A percentile compares a stretch with the other conserved stretches of the same genome.
Evolutionary conservation across 2,113 vertebrate genomes (phyloP).

Genomic region (Cinclus cinclus): DNA sequence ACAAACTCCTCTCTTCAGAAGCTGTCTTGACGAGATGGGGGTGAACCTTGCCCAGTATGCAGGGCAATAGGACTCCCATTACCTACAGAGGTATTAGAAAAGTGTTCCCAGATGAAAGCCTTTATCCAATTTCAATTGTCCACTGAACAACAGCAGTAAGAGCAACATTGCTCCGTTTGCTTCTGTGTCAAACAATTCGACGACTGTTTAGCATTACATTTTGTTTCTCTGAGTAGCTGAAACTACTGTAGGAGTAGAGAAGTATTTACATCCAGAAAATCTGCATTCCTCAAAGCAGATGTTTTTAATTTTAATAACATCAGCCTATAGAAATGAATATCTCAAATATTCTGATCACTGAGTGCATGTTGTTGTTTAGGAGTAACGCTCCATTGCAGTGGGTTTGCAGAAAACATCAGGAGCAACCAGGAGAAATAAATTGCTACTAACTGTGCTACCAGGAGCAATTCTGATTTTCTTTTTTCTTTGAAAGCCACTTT

Average conservation of each 20-base stretch:
- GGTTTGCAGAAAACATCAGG: slow-evolving; percentile 38
- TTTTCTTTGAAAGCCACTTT: slow-evolving; percentile 7
- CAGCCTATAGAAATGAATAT: slow-evolving; percentile 63
- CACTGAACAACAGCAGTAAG: slow-evolving; percentile 68
- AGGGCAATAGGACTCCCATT: slow-evolving; percentile 43
- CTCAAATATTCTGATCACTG: slow-evolving; percentile 57
- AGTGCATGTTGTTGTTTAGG: slow-evolving; percentile 8
- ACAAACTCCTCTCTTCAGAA: not conserved
- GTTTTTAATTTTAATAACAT: slow-evolving; percentile 72
- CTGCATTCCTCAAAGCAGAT: slow-evolving; percentile 69
- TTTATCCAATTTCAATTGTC: slow-evolving; percentile 76
- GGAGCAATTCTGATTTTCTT: not conserved
- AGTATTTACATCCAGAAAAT: slow-evolving; percentile 58
- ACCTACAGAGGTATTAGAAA: slow-evolving; percentile 72
- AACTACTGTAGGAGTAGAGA: slow-evolving; percentile 54
- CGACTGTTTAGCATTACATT: slow-evolving; percentile 51
- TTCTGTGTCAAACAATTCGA: slow-evolving; percentile 74
- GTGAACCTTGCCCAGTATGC: not conserved
- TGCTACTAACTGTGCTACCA: slow-evolving; percentile 22
- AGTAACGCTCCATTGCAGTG: not conserved
- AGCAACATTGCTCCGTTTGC: slow-evolving; percentile 58
- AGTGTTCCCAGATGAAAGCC: slow-evolving; percentile 74
- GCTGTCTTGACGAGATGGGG: not conserved
- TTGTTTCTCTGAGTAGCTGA: slow-evolving; percentile 50
- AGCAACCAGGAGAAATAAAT: slow-evolving; percentile 38